A percentile compares a stretch with the other conserved stretches of the same genome.
Evolutionary conservation across 2,113 vertebrate genomes (phyloP).

Genomic region (Sula dactylatra): DNA sequence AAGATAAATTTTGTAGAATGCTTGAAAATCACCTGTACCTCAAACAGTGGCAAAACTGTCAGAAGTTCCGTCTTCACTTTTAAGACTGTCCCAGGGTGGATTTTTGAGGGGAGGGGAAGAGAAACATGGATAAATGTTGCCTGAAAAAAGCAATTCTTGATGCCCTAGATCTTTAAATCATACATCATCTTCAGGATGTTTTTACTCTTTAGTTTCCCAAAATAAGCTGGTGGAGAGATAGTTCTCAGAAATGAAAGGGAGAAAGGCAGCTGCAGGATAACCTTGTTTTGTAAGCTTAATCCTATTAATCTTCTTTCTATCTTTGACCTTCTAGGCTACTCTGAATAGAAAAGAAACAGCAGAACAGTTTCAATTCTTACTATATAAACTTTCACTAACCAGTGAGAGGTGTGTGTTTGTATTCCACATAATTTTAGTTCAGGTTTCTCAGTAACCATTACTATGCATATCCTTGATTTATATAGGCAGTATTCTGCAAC

Average conservation of each 20-base stretch:
- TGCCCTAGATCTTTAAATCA: constrained; percentile 20
- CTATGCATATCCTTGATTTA: not conserved
- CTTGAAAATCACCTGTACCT: not conserved
- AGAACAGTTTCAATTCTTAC: not conserved
- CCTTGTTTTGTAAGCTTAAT: not conserved
- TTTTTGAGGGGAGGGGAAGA: not conserved
- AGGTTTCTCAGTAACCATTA: not conserved
- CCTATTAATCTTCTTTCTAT: not conserved
- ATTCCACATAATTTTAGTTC: not conserved
- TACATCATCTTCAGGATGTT: constrained; percentile 12
- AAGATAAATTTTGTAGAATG: not conserved
- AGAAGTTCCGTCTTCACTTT: not conserved
- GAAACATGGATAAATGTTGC: not conserved
- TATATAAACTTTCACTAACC: not conserved
- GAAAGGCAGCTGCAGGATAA: not conserved
- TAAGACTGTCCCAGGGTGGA: not conserved
- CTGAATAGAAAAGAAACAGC: not conserved
- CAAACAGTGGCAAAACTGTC: not conserved
- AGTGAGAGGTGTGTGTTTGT: not conserved
- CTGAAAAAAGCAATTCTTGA: not conserved
- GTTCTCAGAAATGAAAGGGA: not conserved
- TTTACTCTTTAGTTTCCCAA: constrained; percentile 23
- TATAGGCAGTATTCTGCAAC: not conserved
- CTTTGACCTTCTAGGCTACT: not conserved
- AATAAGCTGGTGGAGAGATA: constrained; percentile 1